Conservation (phyloP, 2,888 invertebrate species). For the Mythimna loreyi region DNA sequence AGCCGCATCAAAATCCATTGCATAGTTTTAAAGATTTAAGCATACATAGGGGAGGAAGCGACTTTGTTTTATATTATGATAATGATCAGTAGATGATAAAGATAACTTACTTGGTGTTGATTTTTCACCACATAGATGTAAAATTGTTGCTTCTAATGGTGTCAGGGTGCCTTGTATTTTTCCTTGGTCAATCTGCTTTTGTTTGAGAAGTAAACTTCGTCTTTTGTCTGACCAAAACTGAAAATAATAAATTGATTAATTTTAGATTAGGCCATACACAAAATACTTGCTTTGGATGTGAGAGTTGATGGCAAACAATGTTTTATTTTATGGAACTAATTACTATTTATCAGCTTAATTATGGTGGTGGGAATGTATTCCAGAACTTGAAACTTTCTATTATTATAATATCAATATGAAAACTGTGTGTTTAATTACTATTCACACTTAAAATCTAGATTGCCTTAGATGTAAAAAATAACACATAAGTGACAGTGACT, state of each 20-base stretch:
- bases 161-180: slow-evolving; percentile 73
- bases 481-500: too few species aligned
- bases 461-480: too few species aligned
- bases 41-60: too few species aligned
- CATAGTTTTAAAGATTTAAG: too few species aligned
- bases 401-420: too few species aligned
- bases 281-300: too few species aligned
- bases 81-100: background rate
- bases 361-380: background rate
- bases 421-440: too few species aligned
- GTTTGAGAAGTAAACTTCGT: slow-evolving; percentile 77
- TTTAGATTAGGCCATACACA: too few species aligned
- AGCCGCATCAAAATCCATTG: too few species aligned
- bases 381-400: background rate
- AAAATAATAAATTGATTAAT: background rate
- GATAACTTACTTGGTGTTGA: slow-evolving; percentile 70
- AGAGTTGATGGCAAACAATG: too few species aligned
- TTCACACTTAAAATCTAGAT: too few species aligned
- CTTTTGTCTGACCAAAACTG: slow-evolving; percentile 85
- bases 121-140: slow-evolving; percentile 72
- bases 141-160: slow-evolving; percentile 78
- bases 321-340: background rate
- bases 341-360: background rate
- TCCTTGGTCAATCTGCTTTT: slow-evolving; percentile 80
- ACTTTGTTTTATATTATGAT: too few species aligned